phyloP scores from a whole-genome alignment of 1,140 invertebrate species.

The Dendrolimus punctatus region DNA sequence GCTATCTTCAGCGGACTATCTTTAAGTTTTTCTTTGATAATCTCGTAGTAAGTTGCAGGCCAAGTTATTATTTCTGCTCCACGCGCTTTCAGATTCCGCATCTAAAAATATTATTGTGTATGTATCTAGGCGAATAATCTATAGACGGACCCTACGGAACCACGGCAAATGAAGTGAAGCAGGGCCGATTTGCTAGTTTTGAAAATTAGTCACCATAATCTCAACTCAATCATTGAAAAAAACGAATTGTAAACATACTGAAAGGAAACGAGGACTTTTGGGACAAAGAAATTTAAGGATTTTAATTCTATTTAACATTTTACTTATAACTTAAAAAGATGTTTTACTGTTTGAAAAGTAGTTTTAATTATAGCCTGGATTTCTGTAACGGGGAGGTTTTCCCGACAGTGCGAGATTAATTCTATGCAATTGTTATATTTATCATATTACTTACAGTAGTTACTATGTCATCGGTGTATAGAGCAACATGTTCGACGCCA shows the following conservation, averaged over 20 bases:
- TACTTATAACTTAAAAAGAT: no score
- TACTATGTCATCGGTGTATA: slow-evolving; percentile 96
- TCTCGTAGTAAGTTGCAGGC: slow-evolving; percentile 92
- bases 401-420: no score
- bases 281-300: no score
- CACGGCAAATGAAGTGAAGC: neutral
- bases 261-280: no score
- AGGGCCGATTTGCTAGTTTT: no score
- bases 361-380: no score
- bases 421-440: neutral
- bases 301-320: no score
- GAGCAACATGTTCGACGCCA: slow-evolving; percentile 97
- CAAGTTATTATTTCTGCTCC: slow-evolving; percentile 93
- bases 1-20: slow-evolving; percentile 83
- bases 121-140: neutral
- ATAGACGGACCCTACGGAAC: neutral
- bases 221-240: no score
- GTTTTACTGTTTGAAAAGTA: no score
- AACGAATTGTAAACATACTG: no score
- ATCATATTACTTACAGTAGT: slow-evolving; percentile 76
- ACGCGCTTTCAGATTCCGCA: slow-evolving; percentile 83
- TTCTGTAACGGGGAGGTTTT: no score
- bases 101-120: slow-evolving; percentile 68
- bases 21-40: slow-evolving; percentile 85
- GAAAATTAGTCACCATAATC: no score